Evolutionary conservation across 2,888 invertebrate species (phyloP).

Genomic region (Pecten maximus): DNA sequence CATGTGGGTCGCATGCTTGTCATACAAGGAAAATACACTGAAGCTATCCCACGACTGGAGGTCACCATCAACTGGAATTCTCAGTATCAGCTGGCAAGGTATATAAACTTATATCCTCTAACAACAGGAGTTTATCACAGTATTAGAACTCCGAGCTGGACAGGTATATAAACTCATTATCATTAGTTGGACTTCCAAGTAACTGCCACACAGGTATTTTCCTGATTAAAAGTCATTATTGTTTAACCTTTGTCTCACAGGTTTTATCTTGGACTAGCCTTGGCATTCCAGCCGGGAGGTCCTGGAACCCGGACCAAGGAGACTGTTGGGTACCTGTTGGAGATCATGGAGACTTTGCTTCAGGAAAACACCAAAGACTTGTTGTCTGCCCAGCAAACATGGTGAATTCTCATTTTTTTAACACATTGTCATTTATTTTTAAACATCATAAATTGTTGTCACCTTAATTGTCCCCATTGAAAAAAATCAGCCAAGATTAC

Average conservation of each 20-base stretch:
- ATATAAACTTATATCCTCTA: not conserved
- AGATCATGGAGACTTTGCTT: conserved; percentile 77
- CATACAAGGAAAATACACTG: conserved; percentile 78
- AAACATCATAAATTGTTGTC: too few relatives aligned
- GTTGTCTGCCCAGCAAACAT: conserved; percentile 66
- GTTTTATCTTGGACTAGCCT: conserved; percentile 80
- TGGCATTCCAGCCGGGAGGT: conserved; percentile 77
- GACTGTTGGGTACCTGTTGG: conserved; percentile 74
- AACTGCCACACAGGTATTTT: not conserved
- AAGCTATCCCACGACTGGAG: conserved; percentile 78
- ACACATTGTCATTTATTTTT: too few relatives aligned
- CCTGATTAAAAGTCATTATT: not conserved
- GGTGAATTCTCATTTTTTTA: conserved; percentile 57
- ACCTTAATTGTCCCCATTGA: too few relatives aligned
- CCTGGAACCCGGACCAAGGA: conserved; percentile 77
- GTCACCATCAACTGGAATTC: conserved; percentile 79
- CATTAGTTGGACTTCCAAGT: not conserved
- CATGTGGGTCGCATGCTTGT: conserved; percentile 81
- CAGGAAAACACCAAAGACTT: conserved; percentile 74
- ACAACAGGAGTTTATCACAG: not conserved
- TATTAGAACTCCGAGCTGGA: not conserved
- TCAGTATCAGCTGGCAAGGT: conserved; percentile 78
- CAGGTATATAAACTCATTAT: not conserved
- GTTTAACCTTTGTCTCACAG: conserved; percentile 56
- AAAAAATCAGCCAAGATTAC: too few relatives aligned